A percentile compares a stretch with the other conserved stretches of the same genome.
Conservation (phyloP, 1,140 invertebrate genomes). For the Drosophila bocqueti region DNA sequence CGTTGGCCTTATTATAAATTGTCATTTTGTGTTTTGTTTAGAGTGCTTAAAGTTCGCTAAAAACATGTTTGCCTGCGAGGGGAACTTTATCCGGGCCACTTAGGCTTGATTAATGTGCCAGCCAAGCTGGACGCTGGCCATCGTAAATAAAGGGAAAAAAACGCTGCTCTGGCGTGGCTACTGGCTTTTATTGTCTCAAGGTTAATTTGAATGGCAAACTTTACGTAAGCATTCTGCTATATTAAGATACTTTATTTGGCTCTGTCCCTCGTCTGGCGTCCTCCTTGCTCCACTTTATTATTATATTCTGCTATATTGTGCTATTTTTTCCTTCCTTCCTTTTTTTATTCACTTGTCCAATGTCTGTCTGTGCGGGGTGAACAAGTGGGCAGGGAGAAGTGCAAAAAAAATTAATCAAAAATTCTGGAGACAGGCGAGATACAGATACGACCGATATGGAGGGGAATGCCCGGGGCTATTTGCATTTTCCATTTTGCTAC, state of each 20-base stretch:
- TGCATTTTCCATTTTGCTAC: constrained; percentile 58
- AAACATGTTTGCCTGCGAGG: constrained; percentile 28
- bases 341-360: constrained; percentile 37
- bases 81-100: constrained; percentile 73
- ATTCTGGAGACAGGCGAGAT: constrained; percentile 54
- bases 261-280: constrained; percentile 2
- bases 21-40: constrained; percentile 22
- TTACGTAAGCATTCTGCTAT: constrained; percentile 58
- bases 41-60: constrained; percentile 22
- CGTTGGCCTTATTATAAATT: constrained; percentile 37
- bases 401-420: constrained; percentile 73
- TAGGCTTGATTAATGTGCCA: constrained; percentile 79
- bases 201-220: constrained; percentile 78
- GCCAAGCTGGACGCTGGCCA: constrained; percentile 33
- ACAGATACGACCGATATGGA: constrained; percentile 35
- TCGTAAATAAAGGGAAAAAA: constrained; percentile 37
- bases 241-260: constrained; percentile 39
- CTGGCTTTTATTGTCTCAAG: constrained; percentile 76
- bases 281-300: constrained; percentile 48
- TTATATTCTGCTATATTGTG: constrained; percentile 33
- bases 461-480: constrained; percentile 47
- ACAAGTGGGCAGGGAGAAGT: neutral
- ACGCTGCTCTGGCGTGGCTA: constrained; percentile 2
- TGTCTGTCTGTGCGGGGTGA: constrained; percentile 5
- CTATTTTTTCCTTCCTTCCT: constrained; percentile 14